phyloP scores from a whole-genome alignment of 2,113 vertebrate genomes.

The Raphicerus campestris region DNA sequence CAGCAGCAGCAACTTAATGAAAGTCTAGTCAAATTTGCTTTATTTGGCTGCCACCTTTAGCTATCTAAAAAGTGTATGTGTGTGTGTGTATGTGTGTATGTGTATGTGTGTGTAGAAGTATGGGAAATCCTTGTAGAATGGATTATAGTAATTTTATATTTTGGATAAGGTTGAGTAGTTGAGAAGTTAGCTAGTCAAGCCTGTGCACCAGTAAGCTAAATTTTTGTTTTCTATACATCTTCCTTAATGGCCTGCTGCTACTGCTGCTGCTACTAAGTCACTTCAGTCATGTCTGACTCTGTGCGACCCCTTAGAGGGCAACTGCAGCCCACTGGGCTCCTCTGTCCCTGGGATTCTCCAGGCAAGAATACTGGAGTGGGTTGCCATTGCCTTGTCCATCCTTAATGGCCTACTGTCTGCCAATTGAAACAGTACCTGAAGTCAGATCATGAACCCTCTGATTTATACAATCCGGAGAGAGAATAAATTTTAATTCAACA shows the following conservation, averaged over 20 bases:
- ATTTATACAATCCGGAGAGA: background rate
- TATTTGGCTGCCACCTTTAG: background rate
- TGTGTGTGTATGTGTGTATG: background rate
- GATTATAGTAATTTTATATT: background rate
- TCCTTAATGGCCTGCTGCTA: background rate
- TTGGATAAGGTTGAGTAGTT: background rate
- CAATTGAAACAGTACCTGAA: background rate
- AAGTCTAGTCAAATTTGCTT: background rate
- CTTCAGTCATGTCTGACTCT: no score
- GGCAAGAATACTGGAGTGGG: no score
- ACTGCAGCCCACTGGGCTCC: no score
- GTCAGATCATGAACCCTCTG: background rate
- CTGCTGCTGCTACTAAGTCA: no score
- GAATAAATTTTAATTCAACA: background rate
- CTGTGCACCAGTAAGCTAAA: background rate
- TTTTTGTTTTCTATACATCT: background rate
- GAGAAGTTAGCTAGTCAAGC: background rate
- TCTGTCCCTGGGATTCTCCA: no score
- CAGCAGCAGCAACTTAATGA: background rate
- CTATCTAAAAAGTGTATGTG: background rate
- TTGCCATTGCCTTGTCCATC: no score
- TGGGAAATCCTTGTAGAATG: background rate
- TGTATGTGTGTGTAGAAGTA: background rate
- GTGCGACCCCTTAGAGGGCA: no score
- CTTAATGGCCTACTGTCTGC: background rate